Evolutionary conservation across 2,797 vertebrate species (phyloP).

Genomic region (Pseudochaenichthys georgianus): DNA sequence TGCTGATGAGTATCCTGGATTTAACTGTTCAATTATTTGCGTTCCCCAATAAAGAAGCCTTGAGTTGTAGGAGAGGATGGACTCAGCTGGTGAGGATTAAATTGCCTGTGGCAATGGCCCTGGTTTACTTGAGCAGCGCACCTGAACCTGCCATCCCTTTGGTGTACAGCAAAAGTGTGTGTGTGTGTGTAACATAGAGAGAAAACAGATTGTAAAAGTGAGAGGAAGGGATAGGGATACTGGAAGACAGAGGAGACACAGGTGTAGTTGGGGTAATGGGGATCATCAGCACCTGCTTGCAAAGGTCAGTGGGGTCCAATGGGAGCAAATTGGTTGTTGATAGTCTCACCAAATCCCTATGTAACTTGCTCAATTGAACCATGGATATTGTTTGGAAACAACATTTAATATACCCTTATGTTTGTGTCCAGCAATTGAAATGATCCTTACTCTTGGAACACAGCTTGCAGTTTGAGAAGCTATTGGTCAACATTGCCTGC

Average conservation of each 20-base stretch:
- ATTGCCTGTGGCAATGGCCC: conserved; percentile 50
- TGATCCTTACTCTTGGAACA: not conserved
- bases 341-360: conserved; percentile 3
- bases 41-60: not conserved
- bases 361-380: conserved; percentile 13
- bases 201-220: conserved; percentile 9
- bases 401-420: not conserved
- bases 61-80: conserved; percentile 34
- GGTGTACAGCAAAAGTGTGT: conserved; percentile 17
- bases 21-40: conserved; percentile 8
- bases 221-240: not conserved
- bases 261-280: conserved; percentile 68
- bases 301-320: conserved; percentile 19
- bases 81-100: conserved; percentile 61
- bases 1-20: conserved; percentile 12
- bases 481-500: conserved; percentile 1
- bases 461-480: not conserved
- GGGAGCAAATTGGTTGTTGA: conserved; percentile 25
- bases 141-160: conserved; percentile 53
- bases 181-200: not conserved
- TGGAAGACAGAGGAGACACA: conserved; percentile 42
- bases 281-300: conserved; percentile 61
- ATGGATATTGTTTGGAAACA: not conserved
- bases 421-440: not conserved
- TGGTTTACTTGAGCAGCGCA: conserved; percentile 43